phyloP scores from a whole-genome alignment of 2,888 invertebrate genomes.

The Hylaea fasciaria region DNA sequence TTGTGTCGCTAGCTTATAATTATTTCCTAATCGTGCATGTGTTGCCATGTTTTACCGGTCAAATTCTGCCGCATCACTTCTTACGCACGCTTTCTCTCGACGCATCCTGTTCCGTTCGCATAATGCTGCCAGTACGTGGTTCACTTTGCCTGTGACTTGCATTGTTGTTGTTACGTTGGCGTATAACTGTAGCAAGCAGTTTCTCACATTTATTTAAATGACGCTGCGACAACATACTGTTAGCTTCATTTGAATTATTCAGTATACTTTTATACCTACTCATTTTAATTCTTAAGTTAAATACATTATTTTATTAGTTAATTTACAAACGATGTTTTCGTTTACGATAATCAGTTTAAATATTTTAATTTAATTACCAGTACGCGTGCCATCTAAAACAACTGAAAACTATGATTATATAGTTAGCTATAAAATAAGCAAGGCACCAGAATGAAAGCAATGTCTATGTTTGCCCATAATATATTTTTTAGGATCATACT shows the following conservation, averaged over 20 bases:
- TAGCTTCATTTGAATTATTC: conserved; percentile 14
- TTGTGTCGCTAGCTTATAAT: conserved; percentile 51
- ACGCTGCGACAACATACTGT: conserved; percentile 4
- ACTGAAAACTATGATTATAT: no score
- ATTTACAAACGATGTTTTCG: no score
- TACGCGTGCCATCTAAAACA: no score
- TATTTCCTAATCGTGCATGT: conserved; percentile 60
- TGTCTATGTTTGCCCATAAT: no score
- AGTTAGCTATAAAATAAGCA: neutral
- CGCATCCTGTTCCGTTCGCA: conserved; percentile 48
- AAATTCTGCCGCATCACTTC: conserved; percentile 60
- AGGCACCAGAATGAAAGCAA: neutral
- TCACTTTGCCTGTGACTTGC: conserved; percentile 36
- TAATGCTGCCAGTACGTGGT: conserved; percentile 42
- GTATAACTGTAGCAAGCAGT: conserved; percentile 15
- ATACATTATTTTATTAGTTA: neutral
- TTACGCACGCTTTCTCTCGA: conserved; percentile 58
- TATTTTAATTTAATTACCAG: no score
- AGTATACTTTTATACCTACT: conserved; percentile 8
- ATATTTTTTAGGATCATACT: no score
- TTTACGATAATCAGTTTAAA: no score
- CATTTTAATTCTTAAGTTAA: conserved; percentile 28
- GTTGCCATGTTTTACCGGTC: conserved; percentile 48
- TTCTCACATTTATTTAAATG: conserved; percentile 29
- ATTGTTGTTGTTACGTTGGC: conserved; percentile 36